These are phyloP conservation scores for Sisyra nigra DNA, from an alignment of 2,888 invertebrate species.

Conservation along the genomic window DNA sequence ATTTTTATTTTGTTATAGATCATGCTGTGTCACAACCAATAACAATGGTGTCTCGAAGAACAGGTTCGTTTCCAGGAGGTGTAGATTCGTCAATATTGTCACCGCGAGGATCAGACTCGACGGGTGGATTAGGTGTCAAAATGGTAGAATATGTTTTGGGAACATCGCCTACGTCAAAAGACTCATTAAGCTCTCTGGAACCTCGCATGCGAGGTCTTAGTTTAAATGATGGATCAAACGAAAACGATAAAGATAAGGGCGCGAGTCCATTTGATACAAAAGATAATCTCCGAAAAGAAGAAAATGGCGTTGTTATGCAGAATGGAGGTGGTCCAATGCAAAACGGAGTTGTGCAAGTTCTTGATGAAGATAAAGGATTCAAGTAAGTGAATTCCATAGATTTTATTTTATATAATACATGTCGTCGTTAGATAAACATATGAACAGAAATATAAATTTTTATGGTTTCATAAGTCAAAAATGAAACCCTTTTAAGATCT, in stretches of 20 bases:
- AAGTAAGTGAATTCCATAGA: conserved; percentile 46
- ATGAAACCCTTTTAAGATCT: too few species aligned
- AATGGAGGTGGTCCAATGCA: conserved; percentile 37
- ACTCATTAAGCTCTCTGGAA: conserved; percentile 38
- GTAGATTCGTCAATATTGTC: conserved; percentile 44
- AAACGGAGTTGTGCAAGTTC: conserved; percentile 45
- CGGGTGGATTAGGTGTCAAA: conserved; percentile 83
- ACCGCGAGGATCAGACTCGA: conserved; percentile 64
- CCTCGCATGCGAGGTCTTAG: conserved; percentile 46
- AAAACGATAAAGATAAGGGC: conserved; percentile 37
- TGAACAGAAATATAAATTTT: neutral
- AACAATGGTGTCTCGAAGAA: conserved; percentile 51
- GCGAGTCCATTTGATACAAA: conserved; percentile 33
- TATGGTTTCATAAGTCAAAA: neutral
- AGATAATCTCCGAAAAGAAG: conserved; percentile 30
- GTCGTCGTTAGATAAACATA: neutral
- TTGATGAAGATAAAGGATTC: conserved; percentile 80
- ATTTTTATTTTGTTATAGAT: conserved; percentile 25
- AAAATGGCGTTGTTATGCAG: conserved; percentile 32
- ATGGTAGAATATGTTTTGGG: conserved; percentile 98
- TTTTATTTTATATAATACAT: neutral
- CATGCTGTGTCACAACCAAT: conserved; percentile 56
- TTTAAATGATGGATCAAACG: conserved; percentile 35
- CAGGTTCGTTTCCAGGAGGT: conserved; percentile 38
- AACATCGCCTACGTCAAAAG: conserved; percentile 72